Evolutionary conservation across 2,888 invertebrate genomes (phyloP).

Genomic region (Sinohyriopsis cumingii): DNA sequence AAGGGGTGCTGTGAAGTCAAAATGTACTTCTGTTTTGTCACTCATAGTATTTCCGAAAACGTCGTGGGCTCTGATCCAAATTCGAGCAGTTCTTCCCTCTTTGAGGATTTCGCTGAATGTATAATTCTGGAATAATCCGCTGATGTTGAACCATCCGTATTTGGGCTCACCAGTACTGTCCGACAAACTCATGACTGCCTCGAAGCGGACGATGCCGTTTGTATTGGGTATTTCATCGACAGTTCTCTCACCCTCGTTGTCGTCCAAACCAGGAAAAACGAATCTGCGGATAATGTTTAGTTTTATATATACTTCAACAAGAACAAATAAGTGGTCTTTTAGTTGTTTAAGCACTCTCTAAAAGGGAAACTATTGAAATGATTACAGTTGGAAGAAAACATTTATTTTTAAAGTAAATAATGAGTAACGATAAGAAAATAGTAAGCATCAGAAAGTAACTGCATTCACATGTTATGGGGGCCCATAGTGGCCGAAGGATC

Average conservation of each 20-base stretch:
- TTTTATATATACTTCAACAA: too few species aligned
- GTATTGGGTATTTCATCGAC: conserved; percentile 18
- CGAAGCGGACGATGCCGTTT: conserved; percentile 29
- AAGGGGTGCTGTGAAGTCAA: conserved; percentile 20
- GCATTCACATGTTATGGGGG: too few species aligned
- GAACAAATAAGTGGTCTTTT: too few species aligned
- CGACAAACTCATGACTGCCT: neutral
- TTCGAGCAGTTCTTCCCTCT: conserved; percentile 12
- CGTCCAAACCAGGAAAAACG: conserved; percentile 10
- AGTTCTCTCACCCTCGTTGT: conserved; percentile 23
- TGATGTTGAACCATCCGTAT: neutral
- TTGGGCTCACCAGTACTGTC: neutral
- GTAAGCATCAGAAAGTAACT: too few species aligned
- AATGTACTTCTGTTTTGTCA: conserved; percentile 20
- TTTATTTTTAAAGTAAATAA: too few species aligned
- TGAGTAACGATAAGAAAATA: too few species aligned
- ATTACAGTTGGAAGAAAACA: too few species aligned
- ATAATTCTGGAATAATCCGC: conserved; percentile 5
- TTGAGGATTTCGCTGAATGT: neutral
- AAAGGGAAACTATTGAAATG: too few species aligned
- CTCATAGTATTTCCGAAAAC: conserved; percentile 18
- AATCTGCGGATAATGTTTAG: conserved; percentile 6
- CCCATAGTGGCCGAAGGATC: too few species aligned
- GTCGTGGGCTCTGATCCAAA: conserved; percentile 22
- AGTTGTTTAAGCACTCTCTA: too few species aligned